These are phyloP conservation scores for Cydia fagiglandana DNA, from an alignment of 1,140 invertebrate genomes.

Conservation along the genomic window DNA sequence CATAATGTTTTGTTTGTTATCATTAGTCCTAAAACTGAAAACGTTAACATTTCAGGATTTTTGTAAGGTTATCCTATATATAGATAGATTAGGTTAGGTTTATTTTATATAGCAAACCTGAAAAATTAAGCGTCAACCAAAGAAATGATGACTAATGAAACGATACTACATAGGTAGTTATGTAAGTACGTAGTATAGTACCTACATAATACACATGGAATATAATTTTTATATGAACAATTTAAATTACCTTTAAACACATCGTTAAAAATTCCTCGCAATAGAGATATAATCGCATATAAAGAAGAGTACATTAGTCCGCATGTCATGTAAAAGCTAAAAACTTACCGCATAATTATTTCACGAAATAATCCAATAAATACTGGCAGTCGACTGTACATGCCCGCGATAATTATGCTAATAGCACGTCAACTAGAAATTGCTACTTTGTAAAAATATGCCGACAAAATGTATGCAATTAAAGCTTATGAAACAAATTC, in stretches of 20 bases:
- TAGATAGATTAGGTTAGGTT: no score
- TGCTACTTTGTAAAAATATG: constrained; percentile 28
- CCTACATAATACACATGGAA: no score
- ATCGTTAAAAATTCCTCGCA: neutral
- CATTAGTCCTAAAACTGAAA: no score
- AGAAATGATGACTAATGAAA: no score
- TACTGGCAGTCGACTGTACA: constrained; percentile 10
- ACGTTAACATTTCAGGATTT: no score
- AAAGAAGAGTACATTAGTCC: constrained; percentile 1
- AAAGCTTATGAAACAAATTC: constrained; percentile 21
- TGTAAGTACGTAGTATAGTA: no score
- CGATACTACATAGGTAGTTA: no score
- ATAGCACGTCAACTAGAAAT: constrained; percentile 22
- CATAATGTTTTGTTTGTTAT: no score
- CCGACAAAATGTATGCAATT: constrained; percentile 25
- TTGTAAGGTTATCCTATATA: no score
- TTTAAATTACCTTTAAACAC: neutral
- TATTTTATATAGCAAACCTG: no score
- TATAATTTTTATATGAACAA: no score
- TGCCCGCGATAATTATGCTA: constrained; percentile 21
- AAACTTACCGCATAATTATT: constrained; percentile 12
- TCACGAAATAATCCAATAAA: constrained; percentile 16
- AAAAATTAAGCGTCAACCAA: no score
- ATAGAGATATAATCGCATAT: constrained; percentile 2
- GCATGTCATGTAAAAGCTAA: constrained; percentile 10